Conservation (phyloP, 2,797 vertebrate species). For the Pristis pectinata region DNA sequence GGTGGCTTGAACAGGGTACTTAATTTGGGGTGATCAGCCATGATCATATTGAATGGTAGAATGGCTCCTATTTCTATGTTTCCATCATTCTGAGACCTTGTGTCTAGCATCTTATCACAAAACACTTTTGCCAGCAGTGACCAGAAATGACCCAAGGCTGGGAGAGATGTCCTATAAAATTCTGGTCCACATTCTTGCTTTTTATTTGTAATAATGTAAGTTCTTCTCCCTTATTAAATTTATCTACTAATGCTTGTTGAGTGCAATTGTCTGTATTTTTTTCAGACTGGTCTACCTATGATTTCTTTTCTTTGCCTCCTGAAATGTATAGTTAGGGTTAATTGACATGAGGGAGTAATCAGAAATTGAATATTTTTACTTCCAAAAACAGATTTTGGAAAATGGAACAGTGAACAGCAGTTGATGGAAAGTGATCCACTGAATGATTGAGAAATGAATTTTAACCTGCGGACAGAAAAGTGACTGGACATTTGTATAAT, state of each 20-base stretch:
- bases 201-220: no score
- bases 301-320: neutral
- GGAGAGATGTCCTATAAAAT: no score
- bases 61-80: no score
- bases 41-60: no score
- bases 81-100: no score
- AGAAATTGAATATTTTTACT: neutral
- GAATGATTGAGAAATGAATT: neutral
- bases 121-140: no score
- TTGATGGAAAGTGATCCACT: neutral
- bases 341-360: neutral
- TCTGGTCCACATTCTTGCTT: no score
- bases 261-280: neutral
- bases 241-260: neutral
- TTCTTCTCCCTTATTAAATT: neutral
- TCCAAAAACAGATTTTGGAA: no score
- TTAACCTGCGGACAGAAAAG: neutral
- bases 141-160: no score
- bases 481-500: neutral
- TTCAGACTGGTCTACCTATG: neutral
- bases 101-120: no score
- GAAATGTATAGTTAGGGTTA: neutral
- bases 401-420: neutral
- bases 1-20: no score
- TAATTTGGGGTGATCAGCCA: no score